Percentiles rank a stretch among this genome's conserved stretches.
phyloP scores from a whole-genome alignment of 2,797 vertebrate species.

The Chrysocyon brachyurus region DNA sequence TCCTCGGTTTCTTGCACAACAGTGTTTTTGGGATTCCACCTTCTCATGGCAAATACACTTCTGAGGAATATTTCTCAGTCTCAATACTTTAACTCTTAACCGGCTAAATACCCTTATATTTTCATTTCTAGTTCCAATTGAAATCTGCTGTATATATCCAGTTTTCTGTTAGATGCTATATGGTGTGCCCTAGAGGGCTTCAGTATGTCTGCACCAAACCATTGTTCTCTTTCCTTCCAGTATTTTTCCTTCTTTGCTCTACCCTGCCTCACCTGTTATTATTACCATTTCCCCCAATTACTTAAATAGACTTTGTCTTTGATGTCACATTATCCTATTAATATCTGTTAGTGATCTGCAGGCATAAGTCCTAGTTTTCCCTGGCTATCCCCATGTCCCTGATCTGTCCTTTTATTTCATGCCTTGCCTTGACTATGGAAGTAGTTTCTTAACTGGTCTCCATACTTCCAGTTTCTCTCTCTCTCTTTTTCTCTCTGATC shows the following conservation, averaged over 20 bases:
- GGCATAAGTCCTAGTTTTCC: not conserved
- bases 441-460: not conserved
- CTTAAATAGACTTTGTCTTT: conserved; percentile 31
- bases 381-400: not conserved
- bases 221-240: not conserved
- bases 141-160: not conserved
- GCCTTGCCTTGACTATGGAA: not conserved
- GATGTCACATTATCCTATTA: not conserved
- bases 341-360: not conserved
- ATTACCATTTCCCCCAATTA: not conserved
- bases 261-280: not conserved
- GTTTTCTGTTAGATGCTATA: not conserved
- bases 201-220: not conserved
- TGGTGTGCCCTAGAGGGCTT: not conserved
- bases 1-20: conserved; percentile 28
- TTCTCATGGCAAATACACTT: not conserved
- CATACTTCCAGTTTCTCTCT: not conserved
- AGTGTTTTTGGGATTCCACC: not conserved
- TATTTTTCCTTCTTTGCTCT: conserved; percentile 21
- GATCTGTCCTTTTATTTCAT: not conserved
- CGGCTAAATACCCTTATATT: conserved; percentile 42
- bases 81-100: not conserved
- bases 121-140: not conserved
- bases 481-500: not conserved
- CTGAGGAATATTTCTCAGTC: conserved; percentile 30